Base-by-base conservation (phyloP, 2,888 invertebrate species). In the Leptopterna dolabrata region DNA sequence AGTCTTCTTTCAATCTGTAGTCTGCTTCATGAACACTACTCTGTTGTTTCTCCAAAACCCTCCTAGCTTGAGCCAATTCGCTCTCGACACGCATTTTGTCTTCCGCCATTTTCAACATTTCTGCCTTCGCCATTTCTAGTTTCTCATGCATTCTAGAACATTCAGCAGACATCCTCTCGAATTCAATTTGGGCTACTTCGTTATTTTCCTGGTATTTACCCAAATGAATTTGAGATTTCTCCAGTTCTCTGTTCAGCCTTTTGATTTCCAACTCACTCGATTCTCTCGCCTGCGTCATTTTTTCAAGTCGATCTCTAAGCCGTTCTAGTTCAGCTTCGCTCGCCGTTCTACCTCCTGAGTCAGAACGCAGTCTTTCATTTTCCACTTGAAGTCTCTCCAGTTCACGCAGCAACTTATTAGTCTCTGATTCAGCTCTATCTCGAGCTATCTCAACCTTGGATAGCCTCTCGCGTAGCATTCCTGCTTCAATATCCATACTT, bases 201-300 rank as follows among this genome's bases (percentile, higher is more conserved):
- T 95, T 95, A 6, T 95, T 95, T 92, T 97, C 97, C 91, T 97
- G 95, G 90, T 96, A 96, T 92, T 97, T 97, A 45, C 95, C 94
- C 89, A 97, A 93, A 92, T 96, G 95, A 92, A 96, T 94, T 91
- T 97, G 96, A 82, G 96, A 95, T 92, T 97, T 97, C 92, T 97
- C 97, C 87, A 96, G 93, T 92, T 96, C 97, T 91, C 96, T 96
- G 29, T 96, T 96, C 89, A 97, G 92, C 89, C 96, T 94, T 0
- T 96, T 95, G 90, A 96, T 94, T 92, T 98, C 98, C 91, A 97
- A 97, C 93, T 97, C 97, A 9, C 96, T 96, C 80, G 96, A 95
- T 91, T 97, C 96, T 90, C 96, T 94, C 0, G 95, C 95, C 91
- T 95, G 95, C 89, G 96, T 94, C 16, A 96, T 96, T 92, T 97